A percentile compares a stretch with the other conserved stretches of the same genome.
Evolutionary conservation across 2,888 invertebrate genomes (phyloP).

Genomic region (Sepiola atlantica): DNA sequence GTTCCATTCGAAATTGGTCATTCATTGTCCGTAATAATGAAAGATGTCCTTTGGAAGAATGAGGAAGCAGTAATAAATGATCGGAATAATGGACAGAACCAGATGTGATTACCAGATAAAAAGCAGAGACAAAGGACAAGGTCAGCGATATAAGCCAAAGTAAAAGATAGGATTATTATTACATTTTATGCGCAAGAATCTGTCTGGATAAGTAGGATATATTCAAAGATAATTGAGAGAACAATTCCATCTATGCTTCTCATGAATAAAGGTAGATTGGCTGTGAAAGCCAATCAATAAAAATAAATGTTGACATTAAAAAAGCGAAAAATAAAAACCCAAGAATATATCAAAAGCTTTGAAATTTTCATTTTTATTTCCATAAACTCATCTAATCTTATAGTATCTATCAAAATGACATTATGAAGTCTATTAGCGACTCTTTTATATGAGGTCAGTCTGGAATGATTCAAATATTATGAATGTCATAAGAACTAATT

Average conservation of each 20-base stretch:
- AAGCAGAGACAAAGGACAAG: background rate
- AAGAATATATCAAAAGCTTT: too few relatives aligned
- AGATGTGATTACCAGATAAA: background rate
- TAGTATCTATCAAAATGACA: background rate
- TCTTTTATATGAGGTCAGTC: too few relatives aligned
- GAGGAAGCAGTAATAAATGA: background rate
- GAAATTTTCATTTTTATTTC: background rate
- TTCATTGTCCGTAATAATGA: background rate
- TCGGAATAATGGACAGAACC: background rate
- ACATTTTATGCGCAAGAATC: background rate
- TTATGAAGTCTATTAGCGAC: background rate
- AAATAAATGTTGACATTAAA: background rate
- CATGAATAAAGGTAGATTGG: background rate
- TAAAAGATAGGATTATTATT: background rate
- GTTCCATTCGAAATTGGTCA: background rate
- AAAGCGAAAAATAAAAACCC: background rate
- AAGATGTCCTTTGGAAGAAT: background rate
- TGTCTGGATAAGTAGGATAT: background rate
- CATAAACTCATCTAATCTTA: background rate
- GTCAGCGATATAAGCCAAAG: background rate
- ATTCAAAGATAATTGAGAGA: background rate
- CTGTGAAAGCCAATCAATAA: background rate
- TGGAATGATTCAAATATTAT: too few relatives aligned
- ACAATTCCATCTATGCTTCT: background rate
- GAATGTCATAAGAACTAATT: too few relatives aligned